Evolutionary conservation across 2,888 invertebrate species (phyloP).

Genomic region (Ophion ellenae): DNA sequence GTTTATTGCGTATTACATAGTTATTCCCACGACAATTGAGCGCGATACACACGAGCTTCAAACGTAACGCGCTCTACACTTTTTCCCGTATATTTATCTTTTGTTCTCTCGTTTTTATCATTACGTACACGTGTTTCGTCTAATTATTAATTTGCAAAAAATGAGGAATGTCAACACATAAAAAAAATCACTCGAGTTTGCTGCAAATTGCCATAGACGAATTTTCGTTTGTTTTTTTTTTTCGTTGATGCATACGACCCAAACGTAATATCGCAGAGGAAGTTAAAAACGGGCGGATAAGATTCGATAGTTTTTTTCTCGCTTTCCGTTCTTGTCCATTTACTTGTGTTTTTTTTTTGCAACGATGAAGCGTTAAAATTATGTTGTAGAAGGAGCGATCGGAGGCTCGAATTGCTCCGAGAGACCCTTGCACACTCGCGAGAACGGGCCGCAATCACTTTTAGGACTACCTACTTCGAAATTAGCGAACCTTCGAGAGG

Average conservation of each 20-base stretch:
- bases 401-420: background rate
- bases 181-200: conserved; percentile 48
- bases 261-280: conserved; percentile 29
- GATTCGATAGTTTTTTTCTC: conserved; percentile 1
- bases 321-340: background rate
- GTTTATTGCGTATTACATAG: conserved; percentile 53
- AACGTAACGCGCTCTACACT: conserved; percentile 11
- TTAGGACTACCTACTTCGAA: conserved; percentile 7
- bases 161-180: conserved; percentile 58
- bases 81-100: background rate
- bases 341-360: background rate
- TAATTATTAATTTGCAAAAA: conserved; percentile 39
- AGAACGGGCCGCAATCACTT: background rate
- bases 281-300: background rate
- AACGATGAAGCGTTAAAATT: background rate
- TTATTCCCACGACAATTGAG: conserved; percentile 34
- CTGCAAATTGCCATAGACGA: conserved; percentile 12
- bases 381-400: background rate
- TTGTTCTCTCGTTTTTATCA: conserved; percentile 9
- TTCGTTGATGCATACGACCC: conserved; percentile 7
- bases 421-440: conserved; percentile 7
- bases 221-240: conserved; percentile 11
- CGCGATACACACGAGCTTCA: conserved; percentile 44
- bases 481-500: background rate
- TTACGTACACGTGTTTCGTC: conserved; percentile 29